Evolutionary conservation across 1,140 invertebrate species (phyloP), one percentile per base, ranked within the genome.

Genomic region (Asbolus verrucosus): DNA sequence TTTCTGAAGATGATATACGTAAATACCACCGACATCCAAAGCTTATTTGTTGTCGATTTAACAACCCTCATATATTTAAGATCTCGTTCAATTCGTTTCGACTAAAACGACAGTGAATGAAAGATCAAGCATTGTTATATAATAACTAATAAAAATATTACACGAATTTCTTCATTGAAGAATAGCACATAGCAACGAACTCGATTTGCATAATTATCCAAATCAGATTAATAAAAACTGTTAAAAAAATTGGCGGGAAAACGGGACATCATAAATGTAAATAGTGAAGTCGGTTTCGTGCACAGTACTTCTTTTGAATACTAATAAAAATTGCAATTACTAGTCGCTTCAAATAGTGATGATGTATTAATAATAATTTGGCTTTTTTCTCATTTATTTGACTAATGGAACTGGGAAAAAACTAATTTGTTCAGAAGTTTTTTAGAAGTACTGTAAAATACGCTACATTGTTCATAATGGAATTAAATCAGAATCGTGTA

Each of bases 291-390:
- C 21, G 21, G 46, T 21, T 54, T 54, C 18, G 21, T 27, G 21
- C 46, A 54, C n/a, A 13, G 9, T 14, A 21, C 19, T 54, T 54
- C 19, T 24, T 21, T 54, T 54, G 46, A 54, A 54, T 54, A 54
- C 46, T 13, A 54, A 54, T 27, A 27, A 54, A n/a, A 24, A 54
- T 24, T 14, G 21, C 46, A 54, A 54, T 54, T 54, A 54, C 46
- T 21, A 54, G 46, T 54, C 46, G 27, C 46, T 54, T 24, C 46
- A 54, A 54, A 54, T 54, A 54, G 46, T 27, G 46, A 54, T 54
- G 46, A 54, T 54, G 46, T 54, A 54, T 54, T 27, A 21, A 24
- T 27, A 21, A 54, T 54, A 54, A 54, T 54, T 54, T 54, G 46
- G 15, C 21, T 27, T 24, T 27, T 27, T 27, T 24, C n/a, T 54